Base-by-base conservation (phyloP, 2,888 invertebrate species). In the Celastrina argiolus region DNA sequence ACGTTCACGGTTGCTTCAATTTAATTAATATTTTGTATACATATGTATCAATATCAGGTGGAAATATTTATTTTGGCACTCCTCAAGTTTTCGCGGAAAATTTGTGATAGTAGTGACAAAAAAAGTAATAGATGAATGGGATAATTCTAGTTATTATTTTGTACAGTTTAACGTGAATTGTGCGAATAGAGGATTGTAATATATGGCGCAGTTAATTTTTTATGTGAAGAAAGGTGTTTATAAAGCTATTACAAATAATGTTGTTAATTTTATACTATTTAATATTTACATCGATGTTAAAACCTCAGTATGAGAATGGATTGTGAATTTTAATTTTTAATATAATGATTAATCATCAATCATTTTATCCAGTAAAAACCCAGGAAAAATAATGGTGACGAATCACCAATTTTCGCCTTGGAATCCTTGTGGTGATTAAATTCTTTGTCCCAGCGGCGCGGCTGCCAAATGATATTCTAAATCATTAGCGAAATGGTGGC, bases 381-480 rank as follows among this genome's bases (percentile, higher is more conserved):
- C 36, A 6, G 39, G 18, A 61, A 36, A 59, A 59, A 16, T 31
- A 61, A 61, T 61, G 61, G 22, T 39, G 61, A 39, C 36, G 22
- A 61, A 61, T 61, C 14, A 14, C 3, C 14, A 18, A 39, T 39
- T n/a, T n/a, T 39, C 18, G 18, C 39, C 22, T n/a, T n/a, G 39
- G 36, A 61, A 39, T 61, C 39, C 14, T 36, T 8, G 16, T 12
- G 36, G 14, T 39, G 36, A 39, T 61, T 39, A 61, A 36, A 61
- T 36, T 61, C 18, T 22, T 39, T 61, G 59, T 59, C 34, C 31
- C 59, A 14, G 59, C 22, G 51, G 22, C 22, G 16, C 10, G 8
- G 36, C 18, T 36, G 59, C 59, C 34, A 59, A 59, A 59, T 36
- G 22, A 39, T 36, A 61, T 61, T 61, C 14, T 36, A 61, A 61